These are phyloP conservation scores for Condylura cristata DNA, from an alignment of 2,113 vertebrate genomes.

Conservation along the genomic window DNA sequence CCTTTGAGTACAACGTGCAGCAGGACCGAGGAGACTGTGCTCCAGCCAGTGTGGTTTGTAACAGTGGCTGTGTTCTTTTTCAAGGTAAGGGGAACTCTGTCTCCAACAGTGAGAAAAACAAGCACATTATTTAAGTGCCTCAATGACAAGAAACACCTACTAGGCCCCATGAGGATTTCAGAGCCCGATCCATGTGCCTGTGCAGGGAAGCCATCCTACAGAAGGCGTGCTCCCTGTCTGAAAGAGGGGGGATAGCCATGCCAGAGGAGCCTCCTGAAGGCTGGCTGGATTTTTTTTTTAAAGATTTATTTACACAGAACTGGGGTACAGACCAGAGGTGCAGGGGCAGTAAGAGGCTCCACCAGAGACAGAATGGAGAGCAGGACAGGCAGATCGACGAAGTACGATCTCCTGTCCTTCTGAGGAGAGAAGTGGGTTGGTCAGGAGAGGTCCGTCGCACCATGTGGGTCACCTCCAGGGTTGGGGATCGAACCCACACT, in stretches of 20 bases:
- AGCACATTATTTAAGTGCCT: not conserved
- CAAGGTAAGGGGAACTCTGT: not conserved
- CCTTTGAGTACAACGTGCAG: not conserved
- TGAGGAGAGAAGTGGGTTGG: too few relatives aligned
- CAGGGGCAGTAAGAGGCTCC: too few relatives aligned
- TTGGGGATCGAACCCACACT: too few relatives aligned
- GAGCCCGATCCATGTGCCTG: not conserved
- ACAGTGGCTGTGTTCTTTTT: not conserved
- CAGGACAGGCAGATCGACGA: too few relatives aligned
- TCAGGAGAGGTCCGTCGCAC: too few relatives aligned
- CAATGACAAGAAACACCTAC: not conserved
- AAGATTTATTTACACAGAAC: too few relatives aligned
- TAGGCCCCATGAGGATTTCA: not conserved
- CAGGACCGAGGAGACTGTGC: not conserved
- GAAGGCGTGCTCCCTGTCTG: not conserved
- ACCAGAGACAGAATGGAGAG: too few relatives aligned
- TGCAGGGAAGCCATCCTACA: not conserved
- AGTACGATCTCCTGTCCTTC: too few relatives aligned
- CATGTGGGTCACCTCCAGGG: too few relatives aligned
- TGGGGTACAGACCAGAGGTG: too few relatives aligned
- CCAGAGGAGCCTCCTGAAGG: not conserved
- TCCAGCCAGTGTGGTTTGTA: not conserved
- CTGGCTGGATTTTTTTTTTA: not conserved
- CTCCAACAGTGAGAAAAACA: not conserved
- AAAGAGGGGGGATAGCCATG: not conserved